Evolutionary conservation across 2,797 vertebrate species (phyloP).

Genomic region (Leptoclinus maculatus): DNA sequence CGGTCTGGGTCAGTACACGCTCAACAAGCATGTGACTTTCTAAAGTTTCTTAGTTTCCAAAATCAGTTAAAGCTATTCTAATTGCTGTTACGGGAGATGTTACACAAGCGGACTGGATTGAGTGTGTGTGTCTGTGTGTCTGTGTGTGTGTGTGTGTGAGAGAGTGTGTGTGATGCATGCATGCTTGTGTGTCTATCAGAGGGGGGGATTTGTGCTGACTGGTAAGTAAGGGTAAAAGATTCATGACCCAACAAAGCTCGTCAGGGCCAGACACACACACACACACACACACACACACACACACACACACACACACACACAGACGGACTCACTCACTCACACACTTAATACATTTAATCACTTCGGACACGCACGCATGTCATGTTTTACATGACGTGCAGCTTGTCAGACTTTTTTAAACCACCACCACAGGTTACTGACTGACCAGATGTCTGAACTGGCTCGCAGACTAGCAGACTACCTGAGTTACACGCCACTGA

Average conservation of each 20-base stretch:
- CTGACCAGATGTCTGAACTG: background rate
- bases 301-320: background rate
- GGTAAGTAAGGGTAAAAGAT: conserved; percentile 77
- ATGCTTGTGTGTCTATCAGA: conserved; percentile 31
- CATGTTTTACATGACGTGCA: background rate
- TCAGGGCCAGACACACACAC: conserved; percentile 61
- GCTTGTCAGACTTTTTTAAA: background rate
- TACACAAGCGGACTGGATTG: background rate
- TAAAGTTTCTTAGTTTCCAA: conserved; percentile 70
- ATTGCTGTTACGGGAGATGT: conserved; percentile 70
- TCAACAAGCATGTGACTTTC: conserved; percentile 56
- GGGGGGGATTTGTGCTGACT: conserved; percentile 75
- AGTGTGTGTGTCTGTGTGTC: background rate
- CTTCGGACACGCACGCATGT: background rate
- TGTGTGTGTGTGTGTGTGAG: conserved; percentile 11
- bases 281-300: conserved; percentile 29
- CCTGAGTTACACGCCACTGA: conserved; percentile 11
- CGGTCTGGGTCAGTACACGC: conserved; percentile 49
- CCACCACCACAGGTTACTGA: background rate
- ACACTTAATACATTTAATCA: background rate
- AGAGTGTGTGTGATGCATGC: conserved; percentile 20
- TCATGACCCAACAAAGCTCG: conserved; percentile 78
- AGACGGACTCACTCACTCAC: too few relatives aligned
- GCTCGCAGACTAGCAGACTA: conserved; percentile 5
- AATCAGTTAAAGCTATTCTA: conserved; percentile 77